phyloP scores from a whole-genome alignment of 2,797 vertebrate species.

The Craterocephalus amniculus region DNA sequence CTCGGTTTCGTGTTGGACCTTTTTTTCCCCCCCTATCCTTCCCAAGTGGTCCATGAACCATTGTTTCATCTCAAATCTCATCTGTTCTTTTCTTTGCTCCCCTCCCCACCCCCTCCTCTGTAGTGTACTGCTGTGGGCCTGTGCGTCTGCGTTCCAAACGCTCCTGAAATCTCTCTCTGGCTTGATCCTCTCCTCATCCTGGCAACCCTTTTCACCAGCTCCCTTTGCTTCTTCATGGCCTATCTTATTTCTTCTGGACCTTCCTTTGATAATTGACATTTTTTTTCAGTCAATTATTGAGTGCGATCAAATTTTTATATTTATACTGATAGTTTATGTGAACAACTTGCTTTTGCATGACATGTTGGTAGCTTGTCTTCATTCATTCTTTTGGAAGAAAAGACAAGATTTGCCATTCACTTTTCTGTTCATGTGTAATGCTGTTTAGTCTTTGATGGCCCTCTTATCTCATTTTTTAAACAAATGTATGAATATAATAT shows the following conservation, averaged over 20 bases:
- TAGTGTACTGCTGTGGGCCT: conserved; percentile 85
- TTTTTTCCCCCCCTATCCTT: conserved; percentile 39
- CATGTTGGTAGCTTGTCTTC: conserved; percentile 6
- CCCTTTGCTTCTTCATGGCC: conserved; percentile 23
- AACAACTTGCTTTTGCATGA: conserved; percentile 30
- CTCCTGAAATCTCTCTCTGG: conserved; percentile 85
- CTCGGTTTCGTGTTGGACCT: neutral
- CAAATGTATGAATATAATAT: conserved; percentile 50
- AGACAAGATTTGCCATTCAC: conserved; percentile 13
- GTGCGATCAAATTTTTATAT: conserved; percentile 8
- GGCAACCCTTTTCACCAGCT: conserved; percentile 38
- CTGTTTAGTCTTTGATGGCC: neutral
- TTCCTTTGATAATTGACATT: conserved; percentile 37
- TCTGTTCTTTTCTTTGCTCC: conserved; percentile 73
- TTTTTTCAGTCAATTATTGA: too few species aligned
- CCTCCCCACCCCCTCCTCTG: conserved; percentile 47
- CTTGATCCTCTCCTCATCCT: conserved; percentile 69
- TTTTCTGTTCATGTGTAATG: conserved; percentile 19
- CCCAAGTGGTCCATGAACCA: conserved; percentile 5
- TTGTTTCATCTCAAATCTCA: conserved; percentile 42
- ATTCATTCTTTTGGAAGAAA: conserved; percentile 15
- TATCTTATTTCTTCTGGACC: conserved; percentile 42
- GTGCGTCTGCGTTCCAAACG: conserved; percentile 89
- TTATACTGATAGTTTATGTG: conserved; percentile 1
- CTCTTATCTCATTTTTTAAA: conserved; percentile 14